Evolutionary conservation across 2,888 invertebrate genomes (phyloP), one percentile per base, ranked within the genome.

Genomic region (Eupithecia exiguata): DNA sequence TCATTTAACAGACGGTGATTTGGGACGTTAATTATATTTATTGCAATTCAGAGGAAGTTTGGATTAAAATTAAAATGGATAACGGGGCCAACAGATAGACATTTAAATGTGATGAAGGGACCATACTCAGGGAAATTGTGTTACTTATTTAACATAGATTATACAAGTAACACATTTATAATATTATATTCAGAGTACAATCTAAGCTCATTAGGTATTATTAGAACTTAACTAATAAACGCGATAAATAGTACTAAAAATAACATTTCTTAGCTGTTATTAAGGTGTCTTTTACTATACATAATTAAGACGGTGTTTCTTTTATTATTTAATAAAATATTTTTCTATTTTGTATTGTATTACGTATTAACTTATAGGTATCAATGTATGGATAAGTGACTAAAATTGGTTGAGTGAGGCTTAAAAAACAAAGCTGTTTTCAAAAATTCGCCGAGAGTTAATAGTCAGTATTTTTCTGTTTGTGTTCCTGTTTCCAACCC

Each of bases 31-130:
- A 79, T 76, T 72, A 76, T 78, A 71, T 77, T 78, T 78, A 75
- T 79, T 78, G 74, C 75, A 43, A 74, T 75, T 74, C 38, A n/a
- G 6, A 75, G 6, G 71, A 79, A 76, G 76, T 76, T 78, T 73
- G 61, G 63, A 76, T 74, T 76, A 71, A 61, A 72, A 70, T 62
- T 30, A 66, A 75, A 76, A 40, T 65, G 36, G 63, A 36, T 38
- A n/a, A 65, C n/a, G 63, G 12, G 4, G 38, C 63, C 1, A 36
- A 25, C 58, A n/a, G 53, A 21, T 49, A 4, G 25, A 25, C 25
- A 25, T 25, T 25, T 1, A 18, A 36, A 38, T 63, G 38, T 63
- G n/a, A 36, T n/a, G n/a, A 38, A 63, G 38, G 18, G 36, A 65
- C n/a, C 10, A 38, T 58, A 14, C 25, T 58, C 21, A 58, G 58